A percentile compares a stretch with the other conserved stretches of the same genome.
Conservation (phyloP, 2,113 vertebrate genomes). For the Halcyon malimbica region DNA sequence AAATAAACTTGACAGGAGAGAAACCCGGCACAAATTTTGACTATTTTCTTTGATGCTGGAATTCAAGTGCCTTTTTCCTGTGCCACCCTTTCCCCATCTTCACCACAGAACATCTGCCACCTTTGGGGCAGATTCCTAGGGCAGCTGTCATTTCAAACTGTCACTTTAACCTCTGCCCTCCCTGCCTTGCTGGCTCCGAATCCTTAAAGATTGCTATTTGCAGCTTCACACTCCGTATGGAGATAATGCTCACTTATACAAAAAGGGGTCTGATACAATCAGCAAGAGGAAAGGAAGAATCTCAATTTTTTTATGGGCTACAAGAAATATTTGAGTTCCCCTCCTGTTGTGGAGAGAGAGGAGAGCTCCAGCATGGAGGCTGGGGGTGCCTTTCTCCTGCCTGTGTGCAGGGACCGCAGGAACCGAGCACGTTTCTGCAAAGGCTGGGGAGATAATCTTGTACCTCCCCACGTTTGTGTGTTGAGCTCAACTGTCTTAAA, state of each 20-base stretch:
- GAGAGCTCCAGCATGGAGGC: background rate
- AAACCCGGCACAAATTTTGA: background rate
- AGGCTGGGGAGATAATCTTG: background rate
- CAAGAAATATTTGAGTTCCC: background rate
- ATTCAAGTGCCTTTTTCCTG: background rate
- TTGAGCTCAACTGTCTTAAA: background rate
- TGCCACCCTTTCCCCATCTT: background rate
- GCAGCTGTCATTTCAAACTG: background rate
- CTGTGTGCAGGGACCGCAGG: background rate
- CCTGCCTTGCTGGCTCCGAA: background rate
- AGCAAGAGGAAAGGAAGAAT: background rate
- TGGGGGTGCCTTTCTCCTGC: background rate
- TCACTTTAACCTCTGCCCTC: background rate
- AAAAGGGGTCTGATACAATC: background rate
- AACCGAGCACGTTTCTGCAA: background rate
- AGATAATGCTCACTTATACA: background rate
- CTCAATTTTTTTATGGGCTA: background rate
- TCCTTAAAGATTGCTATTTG: background rate
- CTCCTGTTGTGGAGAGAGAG: background rate
- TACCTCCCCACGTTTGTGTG: background rate
- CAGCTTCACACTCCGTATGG: background rate
- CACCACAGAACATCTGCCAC: background rate
- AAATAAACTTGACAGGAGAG: background rate
- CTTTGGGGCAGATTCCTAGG: background rate
- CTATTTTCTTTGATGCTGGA: background rate